Percentiles rank a stretch among this genome's conserved stretches.
Evolutionary conservation across 2,113 vertebrate species (phyloP).

Genomic region (western clawed frog (Xenopus tropicalis)): DNA sequence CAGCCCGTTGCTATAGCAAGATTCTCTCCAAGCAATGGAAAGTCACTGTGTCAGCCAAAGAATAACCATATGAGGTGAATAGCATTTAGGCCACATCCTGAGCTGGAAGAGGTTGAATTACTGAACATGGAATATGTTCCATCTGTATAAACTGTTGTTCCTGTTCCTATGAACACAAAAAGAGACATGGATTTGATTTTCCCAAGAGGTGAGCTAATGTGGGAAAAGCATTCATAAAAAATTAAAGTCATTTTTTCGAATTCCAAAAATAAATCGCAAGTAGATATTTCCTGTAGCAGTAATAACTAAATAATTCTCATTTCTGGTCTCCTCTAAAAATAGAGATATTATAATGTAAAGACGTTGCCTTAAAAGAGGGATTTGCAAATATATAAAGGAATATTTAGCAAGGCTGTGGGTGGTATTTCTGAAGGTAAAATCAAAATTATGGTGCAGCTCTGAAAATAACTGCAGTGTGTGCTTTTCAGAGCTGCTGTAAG

Average conservation of each 20-base stretch:
- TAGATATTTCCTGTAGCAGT: neutral
- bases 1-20: constrained; percentile 59
- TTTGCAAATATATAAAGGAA: too few relatives aligned
- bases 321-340: too few relatives aligned
- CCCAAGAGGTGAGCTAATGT: constrained; percentile 36
- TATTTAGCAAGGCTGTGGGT: too few relatives aligned
- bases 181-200: constrained; percentile 44
- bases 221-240: accelerated
- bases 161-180: constrained; percentile 51
- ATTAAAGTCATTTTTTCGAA: accelerated
- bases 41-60: constrained; percentile 55
- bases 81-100: constrained; percentile 65
- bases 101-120: constrained; percentile 64
- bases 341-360: too few relatives aligned
- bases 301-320: too few relatives aligned
- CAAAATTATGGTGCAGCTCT: too few relatives aligned
- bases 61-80: constrained; percentile 47
- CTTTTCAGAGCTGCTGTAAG: too few relatives aligned
- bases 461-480: too few relatives aligned
- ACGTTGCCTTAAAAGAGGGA: too few relatives aligned
- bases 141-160: constrained; percentile 52
- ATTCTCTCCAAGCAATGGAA: constrained; percentile 54
- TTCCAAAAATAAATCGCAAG: neutral
- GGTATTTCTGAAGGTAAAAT: too few relatives aligned
- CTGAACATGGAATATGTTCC: constrained; percentile 61